Conservation (phyloP, 2,888 invertebrate genomes). For the Lepidocyrtoides sp. region DNA sequence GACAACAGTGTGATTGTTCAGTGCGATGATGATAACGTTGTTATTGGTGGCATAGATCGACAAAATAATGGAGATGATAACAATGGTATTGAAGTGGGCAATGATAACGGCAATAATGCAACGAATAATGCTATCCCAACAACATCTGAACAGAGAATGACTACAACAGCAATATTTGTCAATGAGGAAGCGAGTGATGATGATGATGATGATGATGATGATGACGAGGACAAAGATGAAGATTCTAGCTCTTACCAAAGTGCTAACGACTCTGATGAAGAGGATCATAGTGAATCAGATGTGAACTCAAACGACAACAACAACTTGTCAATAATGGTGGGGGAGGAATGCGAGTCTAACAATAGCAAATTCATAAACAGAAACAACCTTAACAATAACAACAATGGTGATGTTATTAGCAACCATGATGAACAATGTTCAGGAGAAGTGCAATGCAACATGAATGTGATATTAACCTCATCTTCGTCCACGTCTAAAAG, state of each 20-base stretch:
- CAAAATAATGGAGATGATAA: background rate
- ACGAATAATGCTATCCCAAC: background rate
- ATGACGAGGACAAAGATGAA: constrained; percentile 14
- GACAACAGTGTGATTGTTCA: constrained; percentile 5
- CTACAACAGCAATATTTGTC: constrained; percentile 27
- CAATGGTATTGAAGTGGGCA: background rate
- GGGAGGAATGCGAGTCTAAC: background rate
- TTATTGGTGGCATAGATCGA: background rate
- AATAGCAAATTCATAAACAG: background rate
- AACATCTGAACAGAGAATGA: background rate
- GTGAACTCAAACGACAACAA: constrained; percentile 17
- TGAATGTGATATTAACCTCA: background rate
- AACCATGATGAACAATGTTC: background rate
- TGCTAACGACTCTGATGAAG: constrained; percentile 22
- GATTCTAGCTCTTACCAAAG: constrained; percentile 3
- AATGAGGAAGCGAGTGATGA: constrained; percentile 44
- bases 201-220: constrained; percentile 13
- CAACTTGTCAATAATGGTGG: background rate
- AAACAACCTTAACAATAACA: background rate
- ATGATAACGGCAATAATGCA: background rate
- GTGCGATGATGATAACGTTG: constrained; percentile 9
- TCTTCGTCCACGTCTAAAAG: constrained; percentile 11
- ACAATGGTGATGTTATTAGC: background rate
- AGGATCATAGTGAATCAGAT: background rate
- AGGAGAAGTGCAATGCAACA: constrained; percentile 9